These are phyloP conservation scores for Vanessa atalanta DNA, from an alignment of 1,140 invertebrate genomes.

Conservation along the genomic window DNA sequence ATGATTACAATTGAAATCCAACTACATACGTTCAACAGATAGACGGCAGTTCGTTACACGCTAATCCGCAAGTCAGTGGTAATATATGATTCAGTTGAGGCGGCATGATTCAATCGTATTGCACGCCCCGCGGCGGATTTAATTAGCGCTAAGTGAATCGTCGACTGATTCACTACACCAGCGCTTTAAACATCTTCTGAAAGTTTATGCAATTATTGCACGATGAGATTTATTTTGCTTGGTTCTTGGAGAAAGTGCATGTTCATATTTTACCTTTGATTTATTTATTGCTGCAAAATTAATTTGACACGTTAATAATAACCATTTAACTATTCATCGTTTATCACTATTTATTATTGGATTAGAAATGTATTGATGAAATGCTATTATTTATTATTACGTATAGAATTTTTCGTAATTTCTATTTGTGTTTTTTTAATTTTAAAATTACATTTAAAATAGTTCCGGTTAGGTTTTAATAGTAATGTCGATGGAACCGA, in stretches of 20 bases:
- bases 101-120: constrained; percentile 21
- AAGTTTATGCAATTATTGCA: constrained; percentile 12
- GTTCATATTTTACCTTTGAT: neutral
- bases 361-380: no score
- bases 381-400: no score
- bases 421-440: no score
- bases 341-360: no score
- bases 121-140: constrained; percentile 14
- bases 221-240: neutral
- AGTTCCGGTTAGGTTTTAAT: no score
- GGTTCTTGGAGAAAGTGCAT: neutral
- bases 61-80: constrained; percentile 20
- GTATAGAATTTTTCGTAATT: no score
- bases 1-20: constrained; percentile 3
- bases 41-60: constrained; percentile 14
- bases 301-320: no score
- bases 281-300: neutral
- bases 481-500: no score
- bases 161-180: neutral
- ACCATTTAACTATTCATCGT: no score
- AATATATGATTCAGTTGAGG: constrained; percentile 18
- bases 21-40: constrained; percentile 2
- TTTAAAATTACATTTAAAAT: no score
- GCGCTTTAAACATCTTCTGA: constrained; percentile 8
- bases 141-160: constrained; percentile 26